Evolutionary conservation across 2,888 invertebrate genomes (phyloP).

Genomic region (Physocephala rufipes): DNA sequence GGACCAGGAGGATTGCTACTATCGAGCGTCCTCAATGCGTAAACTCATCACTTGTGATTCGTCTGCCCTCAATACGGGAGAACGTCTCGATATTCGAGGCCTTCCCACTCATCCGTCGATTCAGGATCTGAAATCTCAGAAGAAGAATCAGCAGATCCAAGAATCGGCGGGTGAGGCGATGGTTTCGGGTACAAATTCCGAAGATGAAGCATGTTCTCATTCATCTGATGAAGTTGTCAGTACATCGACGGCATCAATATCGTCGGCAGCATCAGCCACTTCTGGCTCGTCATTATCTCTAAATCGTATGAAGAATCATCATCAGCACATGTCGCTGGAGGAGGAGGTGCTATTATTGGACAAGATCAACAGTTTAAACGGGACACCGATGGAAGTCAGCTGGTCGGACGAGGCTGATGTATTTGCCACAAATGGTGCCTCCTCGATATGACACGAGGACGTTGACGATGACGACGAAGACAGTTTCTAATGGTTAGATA

Average conservation of each 20-base stretch:
- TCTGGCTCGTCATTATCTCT: conserved; percentile 42
- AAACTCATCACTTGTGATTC: conserved; percentile 62
- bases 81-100: conserved; percentile 55
- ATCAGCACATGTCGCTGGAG: conserved; percentile 56
- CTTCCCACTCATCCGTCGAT: conserved; percentile 58
- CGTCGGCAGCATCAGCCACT: conserved; percentile 47
- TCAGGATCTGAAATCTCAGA: conserved; percentile 58
- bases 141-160: conserved; percentile 68
- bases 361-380: conserved; percentile 65
- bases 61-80: conserved; percentile 55
- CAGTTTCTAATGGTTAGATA: conserved; percentile 60
- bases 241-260: conserved; percentile 65
- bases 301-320: conserved; percentile 51
- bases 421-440: conserved; percentile 45
- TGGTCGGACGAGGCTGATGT: conserved; percentile 65
- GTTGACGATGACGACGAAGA: conserved; percentile 60
- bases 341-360: conserved; percentile 62
- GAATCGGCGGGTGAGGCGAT: conserved; percentile 75
- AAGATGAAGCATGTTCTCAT: conserved; percentile 69
- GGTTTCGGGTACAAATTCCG: conserved; percentile 73
- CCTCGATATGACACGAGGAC: conserved; percentile 60
- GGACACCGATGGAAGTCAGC: conserved; percentile 66
- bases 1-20: conserved; percentile 29
- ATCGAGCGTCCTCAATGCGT: conserved; percentile 41
- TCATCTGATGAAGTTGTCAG: conserved; percentile 66